phyloP scores from a whole-genome alignment of 2,797 vertebrate species.

The Melanotaenia boesemani region DNA sequence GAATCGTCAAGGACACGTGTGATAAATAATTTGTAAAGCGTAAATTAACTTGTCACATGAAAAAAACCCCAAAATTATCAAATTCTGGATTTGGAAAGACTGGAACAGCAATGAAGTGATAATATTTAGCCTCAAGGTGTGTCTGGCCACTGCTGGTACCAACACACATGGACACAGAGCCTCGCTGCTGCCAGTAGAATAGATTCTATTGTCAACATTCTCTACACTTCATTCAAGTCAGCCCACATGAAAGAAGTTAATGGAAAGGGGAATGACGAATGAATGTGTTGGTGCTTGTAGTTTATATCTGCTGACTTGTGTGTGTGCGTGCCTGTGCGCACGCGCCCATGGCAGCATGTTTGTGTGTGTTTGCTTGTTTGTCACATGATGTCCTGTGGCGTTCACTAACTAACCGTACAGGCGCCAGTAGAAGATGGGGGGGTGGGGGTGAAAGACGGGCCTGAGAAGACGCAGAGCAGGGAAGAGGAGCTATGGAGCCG shows the following conservation, averaged over 20 bases:
- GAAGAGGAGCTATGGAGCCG: slow-evolving; percentile 66
- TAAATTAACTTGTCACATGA: slow-evolving; percentile 52
- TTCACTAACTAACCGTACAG: slow-evolving; percentile 86
- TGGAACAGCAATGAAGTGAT: slow-evolving; percentile 57
- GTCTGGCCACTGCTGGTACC: slow-evolving; percentile 66
- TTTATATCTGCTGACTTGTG: slow-evolving; percentile 56
- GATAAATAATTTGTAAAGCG: slow-evolving; percentile 48
- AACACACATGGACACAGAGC: slow-evolving; percentile 57
- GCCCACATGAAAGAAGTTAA: slow-evolving; percentile 83
- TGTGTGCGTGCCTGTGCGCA: slow-evolving; percentile 27
- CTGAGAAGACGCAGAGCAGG: slow-evolving; percentile 67
- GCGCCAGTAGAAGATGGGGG: slow-evolving; percentile 79
- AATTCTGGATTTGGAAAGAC: slow-evolving; percentile 52
- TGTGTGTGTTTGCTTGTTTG: slow-evolving; percentile 81
- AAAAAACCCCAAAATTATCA: slow-evolving; percentile 58
- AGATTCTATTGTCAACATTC: slow-evolving; percentile 78
- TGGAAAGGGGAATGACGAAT: slow-evolving; percentile 74
- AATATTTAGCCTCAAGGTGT: slow-evolving; percentile 78
- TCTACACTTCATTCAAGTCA: slow-evolving; percentile 72
- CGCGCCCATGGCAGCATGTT: slow-evolving; percentile 34
- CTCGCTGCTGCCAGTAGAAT: slow-evolving; percentile 74
- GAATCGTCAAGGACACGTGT: slow-evolving; percentile 47
- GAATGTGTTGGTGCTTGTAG: slow-evolving; percentile 76
- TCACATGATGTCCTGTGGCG: slow-evolving; percentile 88
- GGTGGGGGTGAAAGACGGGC: slow-evolving; percentile 55